Conservation (phyloP, 2,797 vertebrate species). For the Micrastur ruficollis region DNA sequence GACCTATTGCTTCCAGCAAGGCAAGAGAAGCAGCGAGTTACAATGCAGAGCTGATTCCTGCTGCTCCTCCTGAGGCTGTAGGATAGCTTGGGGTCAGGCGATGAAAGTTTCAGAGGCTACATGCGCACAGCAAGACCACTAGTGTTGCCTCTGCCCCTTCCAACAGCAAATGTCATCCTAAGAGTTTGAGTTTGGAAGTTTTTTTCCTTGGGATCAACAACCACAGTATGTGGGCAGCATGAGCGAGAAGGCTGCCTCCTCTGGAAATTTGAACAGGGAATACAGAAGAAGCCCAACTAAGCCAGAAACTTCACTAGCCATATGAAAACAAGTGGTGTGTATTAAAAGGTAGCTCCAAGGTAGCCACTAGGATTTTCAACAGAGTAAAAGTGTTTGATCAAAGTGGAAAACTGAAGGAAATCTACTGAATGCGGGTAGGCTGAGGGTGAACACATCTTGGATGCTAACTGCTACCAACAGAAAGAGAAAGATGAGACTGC, state of each 20-base stretch:
- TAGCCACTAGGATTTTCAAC: neutral
- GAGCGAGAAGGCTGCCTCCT: neutral
- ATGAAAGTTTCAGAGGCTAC: neutral
- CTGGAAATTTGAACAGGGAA: neutral
- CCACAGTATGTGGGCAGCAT: neutral
- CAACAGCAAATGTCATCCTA: neutral
- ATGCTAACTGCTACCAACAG: neutral
- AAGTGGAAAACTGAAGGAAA: neutral
- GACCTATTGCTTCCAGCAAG: neutral
- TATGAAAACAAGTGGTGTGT: neutral
- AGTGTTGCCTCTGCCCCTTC: neutral
- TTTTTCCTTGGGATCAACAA: neutral
- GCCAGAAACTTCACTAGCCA: neutral
- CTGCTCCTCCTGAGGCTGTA: neutral
- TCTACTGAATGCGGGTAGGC: neutral
- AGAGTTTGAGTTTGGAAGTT: neutral
- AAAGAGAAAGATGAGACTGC: neutral
- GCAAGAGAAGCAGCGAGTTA: neutral
- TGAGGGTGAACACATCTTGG: neutral
- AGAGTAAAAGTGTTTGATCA: neutral
- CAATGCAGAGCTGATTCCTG: neutral
- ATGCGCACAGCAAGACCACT: accelerated
- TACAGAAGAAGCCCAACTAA: neutral
- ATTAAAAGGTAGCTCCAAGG: neutral
- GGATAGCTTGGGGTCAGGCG: neutral